These are phyloP conservation scores for Trachelus iudaicus DNA, from an alignment of 2,888 invertebrate genomes.

Conservation along the genomic window DNA sequence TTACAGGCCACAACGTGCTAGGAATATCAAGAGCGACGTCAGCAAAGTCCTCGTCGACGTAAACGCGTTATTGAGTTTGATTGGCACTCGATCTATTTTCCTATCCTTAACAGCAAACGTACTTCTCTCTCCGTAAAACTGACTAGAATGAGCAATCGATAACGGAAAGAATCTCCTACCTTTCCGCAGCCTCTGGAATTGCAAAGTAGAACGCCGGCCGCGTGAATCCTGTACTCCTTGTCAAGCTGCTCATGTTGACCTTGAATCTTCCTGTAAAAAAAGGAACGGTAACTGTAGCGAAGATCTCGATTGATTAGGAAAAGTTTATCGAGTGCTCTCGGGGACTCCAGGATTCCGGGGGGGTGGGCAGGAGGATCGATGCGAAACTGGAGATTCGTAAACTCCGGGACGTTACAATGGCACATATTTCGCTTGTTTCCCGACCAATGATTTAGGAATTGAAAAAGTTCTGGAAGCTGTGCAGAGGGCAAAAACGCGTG, in stretches of 20 bases:
- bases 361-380: neutral
- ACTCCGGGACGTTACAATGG: slow-evolving; percentile 17
- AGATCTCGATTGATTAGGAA: neutral
- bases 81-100: slow-evolving; percentile 42
- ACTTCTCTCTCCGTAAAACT: neutral
- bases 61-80: slow-evolving; percentile 43
- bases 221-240: slow-evolving; percentile 75
- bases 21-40: slow-evolving; percentile 32
- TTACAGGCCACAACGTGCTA: slow-evolving; percentile 35
- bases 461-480: slow-evolving; percentile 38
- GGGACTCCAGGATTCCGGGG: too few species aligned
- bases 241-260: slow-evolving; percentile 77
- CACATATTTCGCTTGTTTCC: slow-evolving; percentile 37
- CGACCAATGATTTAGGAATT: slow-evolving; percentile 46
- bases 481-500: slow-evolving; percentile 12
- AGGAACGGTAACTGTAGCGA: neutral
- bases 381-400: neutral
- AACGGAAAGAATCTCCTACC: slow-evolving; percentile 62
- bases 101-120: neutral
- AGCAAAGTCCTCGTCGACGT: slow-evolving; percentile 19
- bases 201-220: slow-evolving; percentile 73
- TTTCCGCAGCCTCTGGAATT: slow-evolving; percentile 74
- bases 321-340: too few species aligned
- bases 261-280: slow-evolving; percentile 73
- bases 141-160: neutral